phyloP scores from a whole-genome alignment of 64 coral and sea anemone species.

The Trachythela sp. region DNA sequence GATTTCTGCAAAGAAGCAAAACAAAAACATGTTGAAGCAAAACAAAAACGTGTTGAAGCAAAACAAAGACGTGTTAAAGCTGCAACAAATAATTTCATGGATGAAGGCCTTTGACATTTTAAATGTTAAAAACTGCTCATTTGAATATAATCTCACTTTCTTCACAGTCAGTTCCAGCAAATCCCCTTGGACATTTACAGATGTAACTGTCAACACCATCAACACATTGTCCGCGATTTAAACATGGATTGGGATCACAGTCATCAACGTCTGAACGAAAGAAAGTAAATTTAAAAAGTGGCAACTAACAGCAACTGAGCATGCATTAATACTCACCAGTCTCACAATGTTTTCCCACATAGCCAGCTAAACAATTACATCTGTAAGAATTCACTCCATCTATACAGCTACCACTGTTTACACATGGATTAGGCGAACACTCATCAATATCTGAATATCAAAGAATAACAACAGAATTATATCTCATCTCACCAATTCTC shows the following conservation, averaged over 20 bases:
- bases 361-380: constrained; percentile 45
- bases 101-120: too few relatives aligned
- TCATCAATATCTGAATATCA: constrained; percentile 57
- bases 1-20: constrained; percentile 26
- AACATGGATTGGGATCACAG: constrained; percentile 30
- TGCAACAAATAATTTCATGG: too few relatives aligned
- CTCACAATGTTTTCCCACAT: constrained; percentile 34
- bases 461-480: background rate
- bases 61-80: background rate
- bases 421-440: constrained; percentile 11
- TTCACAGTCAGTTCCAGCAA: constrained; percentile 15
- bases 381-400: constrained; percentile 22
- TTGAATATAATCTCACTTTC: background rate
- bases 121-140: too few relatives aligned
- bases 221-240: constrained; percentile 28
- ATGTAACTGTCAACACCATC: background rate
- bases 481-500: background rate
- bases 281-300: background rate
- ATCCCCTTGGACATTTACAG: constrained; percentile 29
- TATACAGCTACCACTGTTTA: background rate
- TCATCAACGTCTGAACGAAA: constrained; percentile 8
- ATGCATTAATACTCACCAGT: constrained; percentile 7
- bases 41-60: background rate
- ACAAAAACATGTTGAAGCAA: too few relatives aligned
- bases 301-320: too few relatives aligned